Base-by-base conservation (phyloP, 2,888 invertebrate genomes). In the Aporophyla nigra region DNA sequence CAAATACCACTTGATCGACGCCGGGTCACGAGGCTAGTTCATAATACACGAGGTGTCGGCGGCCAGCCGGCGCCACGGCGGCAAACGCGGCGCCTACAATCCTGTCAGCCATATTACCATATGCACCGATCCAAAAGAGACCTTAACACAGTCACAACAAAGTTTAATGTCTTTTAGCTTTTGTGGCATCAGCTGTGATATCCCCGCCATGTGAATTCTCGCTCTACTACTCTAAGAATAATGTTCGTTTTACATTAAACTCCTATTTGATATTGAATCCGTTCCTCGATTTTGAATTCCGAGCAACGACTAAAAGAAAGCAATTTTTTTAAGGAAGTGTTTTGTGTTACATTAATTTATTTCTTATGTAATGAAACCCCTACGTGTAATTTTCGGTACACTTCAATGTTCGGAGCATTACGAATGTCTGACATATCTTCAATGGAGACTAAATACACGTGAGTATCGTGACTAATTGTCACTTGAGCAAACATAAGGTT, bases 41-140 rank as follows among this genome's bases (percentile, higher is more conserved):
- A 96, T 96, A 96, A 96, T 95, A 96, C 95, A 95, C 95, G 95
- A 96, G 95, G 96, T 95, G 96, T 95, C 92, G 94, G 95, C 96
- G 96, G 95, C 96, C 91, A 92, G 95, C 92, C 95, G 96, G 96
- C 96, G 96, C 96, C 96, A 96, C 90, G 93, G 94, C 93, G 94
- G 94, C 93, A 94, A 93, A 85, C 90, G 91, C 93, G 96, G 96
- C 96, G 96, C 96, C 96, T 95, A 90, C 95, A 94, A 94, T 95
- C 96, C 95, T 96, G 94, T 93, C 93, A 92, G 91, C 91, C 90
- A 92, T 90, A 88, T 88, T 87, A 85, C 80, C 74, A 74, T n/a
- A 56, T 27, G 67, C 54, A 53, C 89, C 90, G 80, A 51, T 72
- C 9, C 90, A 88, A 89, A 84, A 56, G 69, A 86, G 71, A 90